These are phyloP conservation scores for Protobothrops mucrosquamatus DNA, from an alignment of 2,113 vertebrate species.

Conservation along the genomic window DNA sequence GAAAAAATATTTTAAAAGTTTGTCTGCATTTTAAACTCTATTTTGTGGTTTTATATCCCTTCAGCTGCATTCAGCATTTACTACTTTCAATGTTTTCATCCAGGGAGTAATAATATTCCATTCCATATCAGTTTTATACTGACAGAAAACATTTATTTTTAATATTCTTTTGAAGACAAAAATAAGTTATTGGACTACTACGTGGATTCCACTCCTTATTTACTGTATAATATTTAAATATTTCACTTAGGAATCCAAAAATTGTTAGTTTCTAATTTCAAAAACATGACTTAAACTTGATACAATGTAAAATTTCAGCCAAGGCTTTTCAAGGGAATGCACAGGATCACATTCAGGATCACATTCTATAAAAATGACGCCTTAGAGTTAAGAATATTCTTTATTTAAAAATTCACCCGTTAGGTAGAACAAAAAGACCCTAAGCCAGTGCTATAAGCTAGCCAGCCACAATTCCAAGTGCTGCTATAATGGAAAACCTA, in stretches of 20 bases:
- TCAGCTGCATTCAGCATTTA: neutral
- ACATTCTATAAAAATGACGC: neutral
- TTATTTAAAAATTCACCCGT: neutral
- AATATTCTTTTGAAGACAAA: neutral
- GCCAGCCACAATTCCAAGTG: neutral
- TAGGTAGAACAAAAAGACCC: neutral
- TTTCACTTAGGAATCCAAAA: neutral
- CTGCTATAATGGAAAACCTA: neutral
- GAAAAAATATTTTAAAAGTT: neutral
- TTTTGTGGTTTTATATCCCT: neutral
- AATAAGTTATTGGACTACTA: neutral
- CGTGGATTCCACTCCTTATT: neutral
- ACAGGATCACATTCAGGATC: neutral
- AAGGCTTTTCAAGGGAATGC: neutral
- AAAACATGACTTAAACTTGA: neutral
- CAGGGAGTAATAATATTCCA: neutral
- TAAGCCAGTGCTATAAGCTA: neutral
- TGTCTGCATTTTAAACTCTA: neutral
- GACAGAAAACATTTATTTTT: neutral
- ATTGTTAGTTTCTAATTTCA: neutral
- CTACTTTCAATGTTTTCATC: neutral
- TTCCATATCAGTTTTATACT: neutral
- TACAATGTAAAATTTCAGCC: neutral
- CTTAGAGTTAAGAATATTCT: neutral
- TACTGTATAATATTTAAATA: neutral